Base-by-base conservation (phyloP, 1,140 invertebrate species). In the Geopemphigus sp. region DNA sequence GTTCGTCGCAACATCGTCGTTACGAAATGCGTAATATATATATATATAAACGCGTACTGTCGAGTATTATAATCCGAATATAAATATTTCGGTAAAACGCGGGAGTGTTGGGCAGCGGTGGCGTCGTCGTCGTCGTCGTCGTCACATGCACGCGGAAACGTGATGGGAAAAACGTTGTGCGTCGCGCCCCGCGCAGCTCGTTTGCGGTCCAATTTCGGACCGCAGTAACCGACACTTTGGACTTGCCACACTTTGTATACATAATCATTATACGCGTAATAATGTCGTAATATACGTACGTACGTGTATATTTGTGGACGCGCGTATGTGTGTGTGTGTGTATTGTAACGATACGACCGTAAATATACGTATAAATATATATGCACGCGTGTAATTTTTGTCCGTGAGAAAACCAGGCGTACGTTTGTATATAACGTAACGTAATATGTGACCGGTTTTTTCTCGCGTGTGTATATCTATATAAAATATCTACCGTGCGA, bases 391-490 rank as follows among this genome's bases (percentile, higher is more conserved):
- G 61, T 70, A 70, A 54, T 72, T 72, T 72, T 72, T 72, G n/a
- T 72, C 17, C 68, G 68, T 72, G 68, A 72, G 68, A 72, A 72
- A 72, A 72, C 68, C 17, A 72, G 50, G 47, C 47, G 68, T 54
- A 68, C 22, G 24, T 39, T 5, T 24, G 50, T 24, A 53, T 53
- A 70, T 22, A 50, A 17, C n/a, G 14, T 26, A 15, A 29, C 15
- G 26, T 15, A 61, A 61, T 32, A 72, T 29, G 68, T 54, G 47
- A 54, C 50, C 22, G 47, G 66, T 3, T 3, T 3, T 50, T 26
- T 72, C 12, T 50, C 11, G 12, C 12, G 4, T 50, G 47, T 54
- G 29, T 54, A 29, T 29, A 4, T n/a, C n/a, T n/a, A n/a, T n/a
- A n/a, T n/a, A n/a, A n/a, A n/a, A n/a, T n/a, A n/a, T n/a, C n/a